These are phyloP conservation scores for Pipa parva DNA, from an alignment of 2,113 vertebrate species.

Conservation along the genomic window DNA sequence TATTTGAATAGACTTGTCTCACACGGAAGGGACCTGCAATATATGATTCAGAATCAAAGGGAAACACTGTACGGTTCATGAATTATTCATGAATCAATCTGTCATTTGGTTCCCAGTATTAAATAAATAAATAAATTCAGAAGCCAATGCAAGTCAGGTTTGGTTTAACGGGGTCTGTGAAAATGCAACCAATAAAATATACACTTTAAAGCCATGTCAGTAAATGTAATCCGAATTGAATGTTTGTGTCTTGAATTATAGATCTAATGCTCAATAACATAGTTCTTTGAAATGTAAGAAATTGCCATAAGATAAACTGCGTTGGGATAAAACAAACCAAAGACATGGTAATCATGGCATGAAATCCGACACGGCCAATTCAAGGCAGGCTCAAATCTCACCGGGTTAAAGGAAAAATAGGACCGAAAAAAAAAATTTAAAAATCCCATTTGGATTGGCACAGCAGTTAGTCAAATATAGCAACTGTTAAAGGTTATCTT, in stretches of 20 bases:
- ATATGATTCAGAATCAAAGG: constrained; percentile 44
- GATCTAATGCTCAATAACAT: not conserved
- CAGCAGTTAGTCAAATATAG: no score
- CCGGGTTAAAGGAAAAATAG: no score
- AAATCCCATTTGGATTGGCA: no score
- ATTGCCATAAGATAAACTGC: no score
- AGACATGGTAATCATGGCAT: no score
- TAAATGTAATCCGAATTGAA: constrained; percentile 30
- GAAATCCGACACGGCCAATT: no score
- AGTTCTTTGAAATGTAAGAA: no score
- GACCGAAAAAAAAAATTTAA: no score
- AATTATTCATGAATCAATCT: constrained; percentile 40
- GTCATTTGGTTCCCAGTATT: constrained; percentile 20
- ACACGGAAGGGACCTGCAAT: constrained; percentile 43
- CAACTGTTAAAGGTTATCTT: no score
- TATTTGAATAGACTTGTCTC: constrained; percentile 38
- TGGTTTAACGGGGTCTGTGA: constrained; percentile 10
- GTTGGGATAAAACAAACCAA: no score
- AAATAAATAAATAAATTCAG: constrained; percentile 20
- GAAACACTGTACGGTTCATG: constrained; percentile 36
- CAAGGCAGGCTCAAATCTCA: no score
- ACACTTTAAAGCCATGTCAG: constrained; percentile 2
- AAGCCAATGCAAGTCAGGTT: constrained; percentile 15
- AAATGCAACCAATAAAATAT: not conserved
- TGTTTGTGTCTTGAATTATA: not conserved